phyloP scores from a whole-genome alignment of 1,140 invertebrate species.

The Aphelinus certus region DNA sequence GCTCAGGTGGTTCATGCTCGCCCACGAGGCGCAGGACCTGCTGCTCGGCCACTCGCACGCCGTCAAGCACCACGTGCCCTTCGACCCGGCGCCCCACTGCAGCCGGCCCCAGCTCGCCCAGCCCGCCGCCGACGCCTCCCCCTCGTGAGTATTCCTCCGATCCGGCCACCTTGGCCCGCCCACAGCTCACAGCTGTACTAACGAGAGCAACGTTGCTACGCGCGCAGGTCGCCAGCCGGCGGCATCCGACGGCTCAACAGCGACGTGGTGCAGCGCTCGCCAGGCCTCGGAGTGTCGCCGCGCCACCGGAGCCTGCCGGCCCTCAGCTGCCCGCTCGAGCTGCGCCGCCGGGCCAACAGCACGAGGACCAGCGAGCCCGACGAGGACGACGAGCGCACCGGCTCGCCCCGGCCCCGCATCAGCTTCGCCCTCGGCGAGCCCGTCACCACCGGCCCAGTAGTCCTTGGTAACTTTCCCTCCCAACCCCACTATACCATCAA shows the following conservation, averaged over 20 bases:
- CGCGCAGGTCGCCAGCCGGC: slow-evolving; percentile 29
- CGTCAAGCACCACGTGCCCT: slow-evolving; percentile 79
- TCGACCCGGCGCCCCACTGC: slow-evolving; percentile 67
- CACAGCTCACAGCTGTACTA: no score
- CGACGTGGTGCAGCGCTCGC: slow-evolving; percentile 53
- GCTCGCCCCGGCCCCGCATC: slow-evolving; percentile 64
- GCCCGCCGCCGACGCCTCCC: slow-evolving; percentile 9
- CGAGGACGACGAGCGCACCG: slow-evolving; percentile 15
- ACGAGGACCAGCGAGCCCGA: slow-evolving; percentile 35
- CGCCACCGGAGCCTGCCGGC: slow-evolving; percentile 62
- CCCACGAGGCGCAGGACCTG: slow-evolving; percentile 79
- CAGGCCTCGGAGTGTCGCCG: slow-evolving; percentile 52
- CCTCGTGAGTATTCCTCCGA: slow-evolving; percentile 39
- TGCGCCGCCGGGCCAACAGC: slow-evolving; percentile 23
- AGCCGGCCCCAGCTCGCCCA: slow-evolving; percentile 35
- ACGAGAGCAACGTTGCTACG: no score
- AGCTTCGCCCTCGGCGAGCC: slow-evolving; percentile 76
- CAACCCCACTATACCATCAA: no score
- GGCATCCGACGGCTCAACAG: slow-evolving; percentile 60
- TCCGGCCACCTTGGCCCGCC: background rate
- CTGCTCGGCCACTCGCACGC: slow-evolving; percentile 77
- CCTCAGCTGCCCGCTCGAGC: slow-evolving; percentile 45
- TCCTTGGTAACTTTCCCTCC: no score
- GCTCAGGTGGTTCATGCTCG: slow-evolving; percentile 87
- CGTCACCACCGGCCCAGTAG: slow-evolving; percentile 63